Conservation (phyloP, 2,797 vertebrate species). For the Odontamblyopus lacepedii region DNA sequence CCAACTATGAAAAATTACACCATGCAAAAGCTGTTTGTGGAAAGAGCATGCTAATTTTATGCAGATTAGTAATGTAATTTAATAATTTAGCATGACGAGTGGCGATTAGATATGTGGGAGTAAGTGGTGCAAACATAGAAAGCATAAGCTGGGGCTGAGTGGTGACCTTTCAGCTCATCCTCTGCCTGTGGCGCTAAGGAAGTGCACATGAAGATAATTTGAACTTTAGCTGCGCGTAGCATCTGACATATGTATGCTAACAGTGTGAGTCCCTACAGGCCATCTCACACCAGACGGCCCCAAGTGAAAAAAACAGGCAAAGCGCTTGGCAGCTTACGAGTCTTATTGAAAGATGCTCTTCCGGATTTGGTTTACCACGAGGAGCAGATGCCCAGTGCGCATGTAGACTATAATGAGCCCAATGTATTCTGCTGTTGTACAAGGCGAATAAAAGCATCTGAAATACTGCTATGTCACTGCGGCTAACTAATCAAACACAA, state of each 20-base stretch:
- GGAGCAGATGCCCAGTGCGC: neutral
- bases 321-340: neutral
- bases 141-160: constrained; percentile 11
- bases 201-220: constrained; percentile 27
- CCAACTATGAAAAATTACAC: constrained; percentile 25
- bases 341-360: constrained; percentile 30
- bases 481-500: neutral
- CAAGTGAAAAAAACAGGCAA: neutral
- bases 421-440: constrained; percentile 5
- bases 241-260: constrained; percentile 56
- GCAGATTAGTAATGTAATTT: constrained; percentile 55
- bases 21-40: constrained; percentile 36
- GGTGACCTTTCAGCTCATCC: constrained; percentile 54
- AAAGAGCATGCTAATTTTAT: constrained; percentile 52
- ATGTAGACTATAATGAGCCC: constrained; percentile 8
- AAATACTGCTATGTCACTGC: neutral
- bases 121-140: constrained; percentile 30
- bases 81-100: constrained; percentile 49
- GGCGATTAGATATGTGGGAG: constrained; percentile 57
- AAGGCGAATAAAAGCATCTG: neutral
- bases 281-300: neutral
- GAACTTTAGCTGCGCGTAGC: constrained; percentile 47
- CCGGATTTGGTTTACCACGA: constrained; percentile 1
- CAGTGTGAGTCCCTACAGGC: constrained; percentile 37
- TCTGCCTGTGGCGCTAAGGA: constrained; percentile 36